Conservation (phyloP, 2,888 invertebrate genomes). For the Latheticus oryzae region DNA sequence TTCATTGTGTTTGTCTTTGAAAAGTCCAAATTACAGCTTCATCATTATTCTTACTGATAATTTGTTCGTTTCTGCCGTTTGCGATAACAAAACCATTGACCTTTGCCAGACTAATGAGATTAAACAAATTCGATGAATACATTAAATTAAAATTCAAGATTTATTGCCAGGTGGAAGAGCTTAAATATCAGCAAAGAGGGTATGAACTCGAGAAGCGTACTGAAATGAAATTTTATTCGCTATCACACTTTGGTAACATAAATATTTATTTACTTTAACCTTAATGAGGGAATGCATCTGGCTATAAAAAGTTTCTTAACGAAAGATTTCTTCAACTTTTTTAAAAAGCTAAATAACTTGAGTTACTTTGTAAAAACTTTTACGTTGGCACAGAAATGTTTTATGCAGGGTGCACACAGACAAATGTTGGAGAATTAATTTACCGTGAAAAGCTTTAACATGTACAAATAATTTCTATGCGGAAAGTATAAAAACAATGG, state of each 20-base stretch:
- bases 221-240: slow-evolving; percentile 18
- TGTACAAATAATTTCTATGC: slow-evolving; percentile 30
- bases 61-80: too few relatives aligned
- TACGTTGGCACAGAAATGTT: slow-evolving; percentile 19
- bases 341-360: slow-evolving; percentile 28
- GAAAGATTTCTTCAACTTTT: slow-evolving; percentile 16
- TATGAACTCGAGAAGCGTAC: slow-evolving; percentile 16
- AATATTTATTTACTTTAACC: slow-evolving; percentile 34
- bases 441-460: slow-evolving; percentile 27
- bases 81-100: too few relatives aligned
- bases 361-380: slow-evolving; percentile 15
- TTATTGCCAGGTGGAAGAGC: slow-evolving; percentile 1
- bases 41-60: too few relatives aligned
- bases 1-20: too few relatives aligned
- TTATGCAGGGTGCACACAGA: slow-evolving; percentile 32
- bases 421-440: slow-evolving; percentile 31
- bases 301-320: slow-evolving; percentile 22
- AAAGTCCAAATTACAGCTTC: too few relatives aligned
- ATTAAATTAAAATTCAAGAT: slow-evolving; percentile 14
- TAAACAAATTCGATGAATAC: slow-evolving; percentile 16
- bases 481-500: slow-evolving; percentile 18
- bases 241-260: slow-evolving; percentile 19
- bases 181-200: background rate
- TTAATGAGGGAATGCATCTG: slow-evolving; percentile 35
- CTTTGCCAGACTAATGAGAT: slow-evolving; percentile 11